phyloP scores from a whole-genome alignment of 23 tunicate genomes.

The Clavelina lepadiformis region DNA sequence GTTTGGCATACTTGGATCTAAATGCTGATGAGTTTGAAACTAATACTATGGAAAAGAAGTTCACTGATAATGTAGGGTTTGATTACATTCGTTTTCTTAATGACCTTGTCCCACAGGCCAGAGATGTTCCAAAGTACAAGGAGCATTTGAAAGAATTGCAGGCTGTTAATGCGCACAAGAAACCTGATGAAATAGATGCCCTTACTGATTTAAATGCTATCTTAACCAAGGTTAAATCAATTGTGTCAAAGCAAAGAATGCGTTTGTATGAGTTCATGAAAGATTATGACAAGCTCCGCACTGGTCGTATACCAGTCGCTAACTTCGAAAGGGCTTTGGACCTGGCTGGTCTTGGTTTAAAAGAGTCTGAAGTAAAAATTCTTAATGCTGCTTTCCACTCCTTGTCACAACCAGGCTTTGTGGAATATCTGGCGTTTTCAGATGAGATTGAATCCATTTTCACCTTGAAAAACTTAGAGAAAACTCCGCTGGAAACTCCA shows the following conservation, averaged over 20 bases:
- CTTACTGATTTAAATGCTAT: constrained; percentile 33
- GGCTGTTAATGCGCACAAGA: constrained; percentile 70
- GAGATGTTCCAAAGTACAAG: constrained; percentile 49
- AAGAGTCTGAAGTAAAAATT: constrained; percentile 82
- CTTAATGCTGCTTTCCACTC: constrained; percentile 51
- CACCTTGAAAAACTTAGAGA: constrained; percentile 71
- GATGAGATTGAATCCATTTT: constrained; percentile 85
- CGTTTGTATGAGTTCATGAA: constrained; percentile 81
- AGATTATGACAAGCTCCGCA: constrained; percentile 87
- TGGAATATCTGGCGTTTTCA: constrained; percentile 57
- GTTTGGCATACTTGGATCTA: constrained; percentile 58
- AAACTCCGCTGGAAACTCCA: constrained; percentile 65
- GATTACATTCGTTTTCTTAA: constrained; percentile 62
- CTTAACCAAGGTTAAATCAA: constrained; percentile 63
- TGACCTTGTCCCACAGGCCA: constrained; percentile 48
- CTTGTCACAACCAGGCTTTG: constrained; percentile 53
- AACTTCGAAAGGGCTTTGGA: constrained; percentile 79
- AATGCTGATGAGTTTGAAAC: constrained; percentile 77
- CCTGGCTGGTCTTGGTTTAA: constrained; percentile 66
- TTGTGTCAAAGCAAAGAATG: constrained; percentile 69
- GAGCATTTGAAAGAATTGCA: constrained; percentile 60
- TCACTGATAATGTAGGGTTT: constrained; percentile 74
- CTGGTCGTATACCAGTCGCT: constrained; percentile 38
- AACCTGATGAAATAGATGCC: constrained; percentile 79
- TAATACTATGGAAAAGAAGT: constrained; percentile 56